Evolutionary conservation across 2,797 vertebrate genomes (phyloP).

Genomic region (Crax fasciolata): DNA sequence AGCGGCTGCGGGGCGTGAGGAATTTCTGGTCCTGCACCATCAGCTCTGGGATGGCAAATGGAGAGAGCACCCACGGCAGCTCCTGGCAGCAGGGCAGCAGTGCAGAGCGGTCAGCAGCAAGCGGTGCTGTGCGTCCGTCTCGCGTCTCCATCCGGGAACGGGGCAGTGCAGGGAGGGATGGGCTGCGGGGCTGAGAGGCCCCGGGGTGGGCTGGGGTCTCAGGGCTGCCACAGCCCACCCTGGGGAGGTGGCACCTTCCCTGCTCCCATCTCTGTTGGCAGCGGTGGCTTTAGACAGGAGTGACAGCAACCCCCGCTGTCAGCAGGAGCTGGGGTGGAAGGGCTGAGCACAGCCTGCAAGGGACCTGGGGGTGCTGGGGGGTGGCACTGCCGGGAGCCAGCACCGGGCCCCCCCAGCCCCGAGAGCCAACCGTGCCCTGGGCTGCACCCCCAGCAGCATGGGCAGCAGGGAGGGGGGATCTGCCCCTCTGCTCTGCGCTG

Average conservation of each 20-base stretch:
- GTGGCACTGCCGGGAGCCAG: no score
- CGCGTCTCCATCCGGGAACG: accelerated
- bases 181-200: not conserved
- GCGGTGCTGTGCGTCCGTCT: not conserved
- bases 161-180: not conserved
- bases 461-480: no score
- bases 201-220: not conserved
- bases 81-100: accelerated
- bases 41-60: not conserved
- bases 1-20: not conserved
- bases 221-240: accelerated
- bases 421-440: no score
- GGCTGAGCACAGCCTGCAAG: not conserved
- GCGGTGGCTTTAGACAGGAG: not conserved
- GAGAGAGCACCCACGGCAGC: not conserved
- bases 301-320: no score
- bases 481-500: no score
- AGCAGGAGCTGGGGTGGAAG: not conserved
- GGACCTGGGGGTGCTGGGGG: no score
- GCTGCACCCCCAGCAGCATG: no score
- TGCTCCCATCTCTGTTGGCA: not conserved
- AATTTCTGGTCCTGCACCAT: not conserved
- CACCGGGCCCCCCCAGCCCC: no score
- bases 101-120: not conserved
- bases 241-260: not conserved